Base-by-base conservation (phyloP, 2,113 vertebrate genomes). In the Otocyon megalotis region DNA sequence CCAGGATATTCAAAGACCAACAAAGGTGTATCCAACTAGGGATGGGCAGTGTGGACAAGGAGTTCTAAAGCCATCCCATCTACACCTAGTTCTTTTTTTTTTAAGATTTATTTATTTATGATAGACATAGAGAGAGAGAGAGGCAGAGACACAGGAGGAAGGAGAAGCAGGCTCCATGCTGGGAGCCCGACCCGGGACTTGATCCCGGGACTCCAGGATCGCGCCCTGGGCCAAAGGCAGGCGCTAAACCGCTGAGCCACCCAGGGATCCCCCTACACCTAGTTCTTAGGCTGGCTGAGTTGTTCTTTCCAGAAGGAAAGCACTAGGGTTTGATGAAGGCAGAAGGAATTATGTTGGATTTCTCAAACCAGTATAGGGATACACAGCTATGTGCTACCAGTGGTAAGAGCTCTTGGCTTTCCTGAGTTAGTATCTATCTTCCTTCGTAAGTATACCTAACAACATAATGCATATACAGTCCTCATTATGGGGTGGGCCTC, bases 361-460 rank as follows among this genome's bases (percentile, higher is more conserved):
- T 90, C 76, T 94, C 60, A 82, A 32, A 62, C 60, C 28, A 32
- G 24, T n/a, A 43, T 43, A 90, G 67, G 90, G 97, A 63, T 76
- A 17, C 17, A 74, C 1, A 37, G 81, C 81, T 81, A 30, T 2
- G 32, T 56, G 35, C 12, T 74, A 9, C 15, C 30, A 53, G 5
- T 24, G 12, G 35, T 37, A 58, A 89, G 85, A 94, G 58, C 32
- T 60, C 74, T 67, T 85, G 62, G 43, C 86, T 86, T 90, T 32
- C 50, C 2, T 71, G 54, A 58, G 28, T 82, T 80, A 93, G 67
- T 81, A 67, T 83, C 62, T 81, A 67, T 83, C 62, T 37, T 93
- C 37, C 67, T 91, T 53, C 86, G 11, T 69, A 53, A 65, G 58
- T 50, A 26, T 43, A 43, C 43, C 43, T 43, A 43, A 43, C 43